Percentiles rank a stretch among this genome's conserved stretches.
These are phyloP conservation scores for Sesamia inferens DNA, from an alignment of 2,888 invertebrate genomes.

Conservation along the genomic window DNA sequence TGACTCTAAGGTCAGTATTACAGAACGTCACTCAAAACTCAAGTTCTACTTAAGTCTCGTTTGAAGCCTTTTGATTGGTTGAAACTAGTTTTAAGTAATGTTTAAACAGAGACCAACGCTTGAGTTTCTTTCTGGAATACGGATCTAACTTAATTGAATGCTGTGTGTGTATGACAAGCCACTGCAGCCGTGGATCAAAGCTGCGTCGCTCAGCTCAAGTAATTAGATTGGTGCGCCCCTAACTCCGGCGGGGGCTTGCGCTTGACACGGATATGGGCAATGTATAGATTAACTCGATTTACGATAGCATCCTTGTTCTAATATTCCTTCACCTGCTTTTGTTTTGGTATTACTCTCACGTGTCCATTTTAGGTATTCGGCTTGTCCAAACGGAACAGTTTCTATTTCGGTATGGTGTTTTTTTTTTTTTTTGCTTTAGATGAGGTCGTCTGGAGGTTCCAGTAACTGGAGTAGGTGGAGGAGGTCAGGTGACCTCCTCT, in stretches of 20 bases:
- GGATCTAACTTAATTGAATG: constrained; percentile 33
- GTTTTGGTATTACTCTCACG: background rate
- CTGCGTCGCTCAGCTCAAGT: constrained; percentile 34
- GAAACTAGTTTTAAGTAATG: too few relatives aligned
- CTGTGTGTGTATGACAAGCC: constrained; percentile 4
- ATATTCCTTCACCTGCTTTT: constrained; percentile 16
- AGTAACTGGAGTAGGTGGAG: too few relatives aligned
- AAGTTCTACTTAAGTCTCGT: too few relatives aligned
- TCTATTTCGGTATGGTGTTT: background rate
- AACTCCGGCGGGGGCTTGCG: constrained; percentile 22
- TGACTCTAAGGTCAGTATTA: too few relatives aligned
- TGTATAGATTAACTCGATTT: constrained; percentile 35
- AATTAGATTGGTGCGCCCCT: constrained; percentile 54
- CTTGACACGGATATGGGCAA: constrained; percentile 50
- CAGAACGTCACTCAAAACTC: too few relatives aligned
- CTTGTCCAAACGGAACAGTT: background rate
- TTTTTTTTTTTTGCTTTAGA: background rate
- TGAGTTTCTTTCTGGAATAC: too few relatives aligned
- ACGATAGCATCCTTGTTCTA: constrained; percentile 31
- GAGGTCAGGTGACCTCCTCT: background rate
- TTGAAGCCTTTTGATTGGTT: too few relatives aligned
- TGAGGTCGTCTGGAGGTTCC: too few relatives aligned
- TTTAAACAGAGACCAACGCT: too few relatives aligned
- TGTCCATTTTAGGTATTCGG: constrained; percentile 4
- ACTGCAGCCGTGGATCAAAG: constrained; percentile 45